phyloP scores from a whole-genome alignment of 2,888 invertebrate species.

The Dermolepida albohirtum region DNA sequence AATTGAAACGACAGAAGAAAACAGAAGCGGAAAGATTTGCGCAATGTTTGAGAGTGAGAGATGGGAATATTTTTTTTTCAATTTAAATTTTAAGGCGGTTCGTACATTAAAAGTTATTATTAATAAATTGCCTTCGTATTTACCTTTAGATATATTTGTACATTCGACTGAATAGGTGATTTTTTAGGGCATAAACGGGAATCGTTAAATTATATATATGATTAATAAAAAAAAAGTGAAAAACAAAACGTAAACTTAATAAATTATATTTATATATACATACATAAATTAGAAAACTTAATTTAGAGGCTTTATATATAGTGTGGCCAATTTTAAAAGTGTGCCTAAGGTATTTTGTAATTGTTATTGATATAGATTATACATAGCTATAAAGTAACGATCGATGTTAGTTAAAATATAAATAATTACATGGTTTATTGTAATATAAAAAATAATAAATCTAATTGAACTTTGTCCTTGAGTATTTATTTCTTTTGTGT shows the following conservation, averaged over 20 bases:
- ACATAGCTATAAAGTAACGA: no score
- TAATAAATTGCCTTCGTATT: constrained; percentile 11
- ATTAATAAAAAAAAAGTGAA: not conserved
- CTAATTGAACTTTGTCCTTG: no score
- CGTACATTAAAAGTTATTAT: not conserved
- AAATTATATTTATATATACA: constrained; percentile 8
- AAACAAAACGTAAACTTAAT: not conserved
- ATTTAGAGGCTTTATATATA: constrained; percentile 40
- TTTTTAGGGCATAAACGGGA: constrained; percentile 4
- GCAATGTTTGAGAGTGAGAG: not conserved
- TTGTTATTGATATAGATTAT: constrained; percentile 23
- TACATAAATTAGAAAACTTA: constrained; percentile 3
- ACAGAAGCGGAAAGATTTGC: no score
- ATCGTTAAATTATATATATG: constrained; percentile 1
- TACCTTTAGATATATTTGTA: constrained; percentile 8
- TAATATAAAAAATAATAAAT: no score
- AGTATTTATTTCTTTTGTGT: no score
- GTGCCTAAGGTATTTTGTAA: constrained; percentile 52
- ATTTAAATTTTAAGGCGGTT: no score
- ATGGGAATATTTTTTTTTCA: not conserved
- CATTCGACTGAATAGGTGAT: constrained; percentile 21
- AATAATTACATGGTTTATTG: no score
- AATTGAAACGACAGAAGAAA: no score
- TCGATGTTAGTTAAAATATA: no score
- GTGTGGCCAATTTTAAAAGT: constrained; percentile 49